Evolutionary conservation across 2,113 vertebrate species (phyloP).

Genomic region (Chitala chitala): DNA sequence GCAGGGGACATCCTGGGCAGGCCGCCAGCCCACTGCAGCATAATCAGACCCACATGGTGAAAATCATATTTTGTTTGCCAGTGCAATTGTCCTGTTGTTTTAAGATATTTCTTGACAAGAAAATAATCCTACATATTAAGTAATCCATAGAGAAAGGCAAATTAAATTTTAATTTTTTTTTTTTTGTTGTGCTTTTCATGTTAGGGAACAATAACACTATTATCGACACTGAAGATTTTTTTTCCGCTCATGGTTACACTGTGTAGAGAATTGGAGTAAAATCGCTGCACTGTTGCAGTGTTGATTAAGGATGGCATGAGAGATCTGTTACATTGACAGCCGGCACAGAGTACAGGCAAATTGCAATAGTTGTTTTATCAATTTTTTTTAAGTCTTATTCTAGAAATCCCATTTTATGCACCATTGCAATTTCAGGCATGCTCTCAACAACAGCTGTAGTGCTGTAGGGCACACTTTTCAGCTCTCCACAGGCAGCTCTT

Average conservation of each 20-base stretch:
- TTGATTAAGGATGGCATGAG: background rate
- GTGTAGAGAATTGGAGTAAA: background rate
- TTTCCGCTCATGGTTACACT: too few species aligned
- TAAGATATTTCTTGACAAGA: too few species aligned
- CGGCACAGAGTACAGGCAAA: background rate
- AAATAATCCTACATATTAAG: too few species aligned
- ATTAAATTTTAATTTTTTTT: background rate
- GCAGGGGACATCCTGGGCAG: too few species aligned
- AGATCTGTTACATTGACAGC: background rate
- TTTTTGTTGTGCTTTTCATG: background rate
- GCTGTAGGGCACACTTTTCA: too few species aligned
- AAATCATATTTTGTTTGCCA: too few species aligned
- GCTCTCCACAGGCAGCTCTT: background rate
- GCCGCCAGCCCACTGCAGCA: too few species aligned
- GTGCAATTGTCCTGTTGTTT: too few species aligned
- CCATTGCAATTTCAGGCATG: background rate
- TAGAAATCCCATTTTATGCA: constrained; percentile 20
- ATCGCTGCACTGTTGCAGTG: background rate
- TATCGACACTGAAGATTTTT: background rate
- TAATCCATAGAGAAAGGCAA: too few species aligned
- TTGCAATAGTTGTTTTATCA: background rate
- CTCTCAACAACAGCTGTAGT: background rate
- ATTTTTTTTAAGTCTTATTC: background rate
- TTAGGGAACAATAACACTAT: background rate
- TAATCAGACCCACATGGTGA: too few species aligned